Percentiles rank a stretch among this genome's conserved stretches.
Evolutionary conservation across 1,140 invertebrate genomes (phyloP).

Genomic region (Triops longicaudatus): DNA sequence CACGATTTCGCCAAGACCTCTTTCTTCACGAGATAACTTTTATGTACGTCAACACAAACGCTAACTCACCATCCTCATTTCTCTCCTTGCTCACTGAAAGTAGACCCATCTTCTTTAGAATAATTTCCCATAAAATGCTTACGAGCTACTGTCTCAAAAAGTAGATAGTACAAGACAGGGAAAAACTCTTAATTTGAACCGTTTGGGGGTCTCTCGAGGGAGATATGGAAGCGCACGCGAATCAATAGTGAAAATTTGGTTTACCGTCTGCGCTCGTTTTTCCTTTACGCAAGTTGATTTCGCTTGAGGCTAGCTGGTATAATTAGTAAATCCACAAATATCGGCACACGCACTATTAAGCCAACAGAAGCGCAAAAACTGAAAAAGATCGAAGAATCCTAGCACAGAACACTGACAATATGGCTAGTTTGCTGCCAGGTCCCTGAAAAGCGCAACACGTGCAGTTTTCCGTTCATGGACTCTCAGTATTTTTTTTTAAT

Average conservation of each 20-base stretch:
- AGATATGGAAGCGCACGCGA: not conserved
- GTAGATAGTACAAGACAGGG: not conserved
- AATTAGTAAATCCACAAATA: not conserved
- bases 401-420: no score
- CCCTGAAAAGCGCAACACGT: no score
- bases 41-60: no score
- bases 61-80: not conserved
- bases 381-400: no score
- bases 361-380: no score
- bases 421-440: no score
- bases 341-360: not conserved
- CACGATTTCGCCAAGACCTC: no score
- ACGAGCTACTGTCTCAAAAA: not conserved
- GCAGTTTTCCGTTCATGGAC: no score
- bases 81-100: not conserved
- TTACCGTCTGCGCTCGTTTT: not conserved
- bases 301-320: not conserved
- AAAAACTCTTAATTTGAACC: not conserved
- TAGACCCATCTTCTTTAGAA: not conserved
- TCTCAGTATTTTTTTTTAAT: no score
- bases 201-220: not conserved
- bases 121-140: not conserved
- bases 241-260: slow-evolving; percentile 5
- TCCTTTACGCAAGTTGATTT: not conserved
- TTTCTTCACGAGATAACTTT: no score